A percentile compares a stretch with the other conserved stretches of the same genome.
Evolutionary conservation across 2,888 invertebrate species (phyloP).

Genomic region (Ochlodes sylvanus): DNA sequence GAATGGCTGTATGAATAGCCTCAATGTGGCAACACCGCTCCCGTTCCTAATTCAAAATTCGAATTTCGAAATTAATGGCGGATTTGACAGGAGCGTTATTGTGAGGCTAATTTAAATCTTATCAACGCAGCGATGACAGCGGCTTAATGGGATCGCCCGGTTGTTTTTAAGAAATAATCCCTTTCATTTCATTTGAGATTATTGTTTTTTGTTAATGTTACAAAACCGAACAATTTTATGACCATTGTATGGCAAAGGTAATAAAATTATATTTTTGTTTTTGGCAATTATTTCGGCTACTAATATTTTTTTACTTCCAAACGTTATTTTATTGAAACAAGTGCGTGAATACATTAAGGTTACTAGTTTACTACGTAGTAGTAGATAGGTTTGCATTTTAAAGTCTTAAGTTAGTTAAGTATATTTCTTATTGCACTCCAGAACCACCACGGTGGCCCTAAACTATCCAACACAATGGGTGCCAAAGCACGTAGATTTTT

Average conservation of each 20-base stretch:
- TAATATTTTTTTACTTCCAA: no score
- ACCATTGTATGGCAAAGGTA: conserved; percentile 6
- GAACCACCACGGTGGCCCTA: no score
- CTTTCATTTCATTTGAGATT: conserved; percentile 60
- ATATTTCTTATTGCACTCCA: no score
- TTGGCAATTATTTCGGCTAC: neutral
- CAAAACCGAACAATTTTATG: conserved; percentile 30
- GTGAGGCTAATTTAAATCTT: conserved; percentile 84
- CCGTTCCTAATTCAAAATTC: conserved; percentile 80
- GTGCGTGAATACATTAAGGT: no score
- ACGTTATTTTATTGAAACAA: no score
- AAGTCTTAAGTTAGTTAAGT: no score
- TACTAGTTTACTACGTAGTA: no score
- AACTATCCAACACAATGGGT: no score
- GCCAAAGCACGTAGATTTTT: no score
- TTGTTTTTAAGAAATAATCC: conserved; percentile 75
- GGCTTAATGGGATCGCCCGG: conserved; percentile 79
- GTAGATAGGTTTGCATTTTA: no score
- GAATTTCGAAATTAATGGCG: conserved; percentile 79
- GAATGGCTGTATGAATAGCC: conserved; percentile 45
- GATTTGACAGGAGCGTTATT: conserved; percentile 84
- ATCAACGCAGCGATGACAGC: conserved; percentile 82
- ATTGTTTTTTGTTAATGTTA: conserved; percentile 50
- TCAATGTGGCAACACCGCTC: conserved; percentile 61
- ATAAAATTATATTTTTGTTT: conserved; percentile 1